These are phyloP conservation scores for Phaedon cochleariae DNA, from an alignment of 2,888 invertebrate species.

Conservation along the genomic window DNA sequence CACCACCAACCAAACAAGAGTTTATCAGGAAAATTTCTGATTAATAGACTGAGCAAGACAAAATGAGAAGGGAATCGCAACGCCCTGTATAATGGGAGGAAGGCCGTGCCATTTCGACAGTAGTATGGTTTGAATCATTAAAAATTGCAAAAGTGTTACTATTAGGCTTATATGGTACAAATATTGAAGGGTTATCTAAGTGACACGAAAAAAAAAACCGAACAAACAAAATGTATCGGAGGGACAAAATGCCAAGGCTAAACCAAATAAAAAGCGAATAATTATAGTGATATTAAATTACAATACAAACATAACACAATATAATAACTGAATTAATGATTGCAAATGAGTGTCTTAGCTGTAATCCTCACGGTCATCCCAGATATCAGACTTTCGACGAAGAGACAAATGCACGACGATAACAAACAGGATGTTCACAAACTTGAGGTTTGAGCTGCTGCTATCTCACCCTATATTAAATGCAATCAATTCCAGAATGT, in stretches of 20 bases:
- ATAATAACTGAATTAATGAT: conserved; percentile 49
- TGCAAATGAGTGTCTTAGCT: conserved; percentile 61
- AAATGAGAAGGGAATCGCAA: too few species aligned
- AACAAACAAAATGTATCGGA: conserved; percentile 47
- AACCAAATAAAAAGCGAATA: conserved; percentile 51
- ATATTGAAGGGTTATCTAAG: conserved; percentile 57
- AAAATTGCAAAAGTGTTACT: conserved; percentile 51
- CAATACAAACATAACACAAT: conserved; percentile 38
- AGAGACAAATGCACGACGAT: too few species aligned
- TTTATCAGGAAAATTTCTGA: too few species aligned
- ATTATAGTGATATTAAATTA: conserved; percentile 42
- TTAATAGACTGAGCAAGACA: too few species aligned
- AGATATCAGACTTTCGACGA: too few species aligned
- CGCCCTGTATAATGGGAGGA: background rate
- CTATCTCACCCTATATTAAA: too few species aligned
- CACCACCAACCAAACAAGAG: too few species aligned
- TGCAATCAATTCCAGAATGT: too few species aligned
- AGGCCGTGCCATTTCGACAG: conserved; percentile 28
- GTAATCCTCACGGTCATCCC: conserved; percentile 49
- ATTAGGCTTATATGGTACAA: conserved; percentile 53
- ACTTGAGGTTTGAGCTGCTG: too few species aligned
- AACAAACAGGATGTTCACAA: too few species aligned
- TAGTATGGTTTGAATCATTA: conserved; percentile 43
- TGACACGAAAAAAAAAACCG: conserved; percentile 57
- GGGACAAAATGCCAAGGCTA: conserved; percentile 55